Base-by-base conservation (phyloP, 1,140 invertebrate genomes). In the Homalodisca vitripennis region DNA sequence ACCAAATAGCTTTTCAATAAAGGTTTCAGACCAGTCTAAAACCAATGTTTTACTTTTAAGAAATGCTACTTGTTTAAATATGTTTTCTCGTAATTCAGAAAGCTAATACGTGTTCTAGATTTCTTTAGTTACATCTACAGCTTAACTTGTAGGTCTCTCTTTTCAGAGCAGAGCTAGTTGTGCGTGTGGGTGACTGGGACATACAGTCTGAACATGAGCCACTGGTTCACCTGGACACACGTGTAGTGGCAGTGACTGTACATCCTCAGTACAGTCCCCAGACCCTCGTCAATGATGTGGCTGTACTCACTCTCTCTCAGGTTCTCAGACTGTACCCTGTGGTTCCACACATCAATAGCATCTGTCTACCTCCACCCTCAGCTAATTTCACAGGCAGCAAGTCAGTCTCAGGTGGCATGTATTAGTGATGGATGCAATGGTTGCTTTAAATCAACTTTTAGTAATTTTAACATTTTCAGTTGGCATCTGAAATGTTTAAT, bases 331-430 rank as follows among this genome's bases (percentile, higher is more conserved):
- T 84, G 2, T 82, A 32, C 47, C 64, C 81, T 2, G 55, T 12
- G 10, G 55, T 60, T 3, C 85, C 87, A 22, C 89, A 92, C 72
- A 84, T 93, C 6, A 86, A 89, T 66, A 76, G 86, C 0, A 81
- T 88, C n/a, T 94, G 92, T 75, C 77, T 94, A 2, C 88, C 88
- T 0, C 77, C 79, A 1, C 75, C 80, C 55, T 77, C 75, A 27
- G 67, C 67, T 24, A 10, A 65, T 51, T 81, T 85, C 70, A 66
- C 76, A 10, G 78, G 81, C 26, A 32, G n/a, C 14, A 20, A 32
- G 26, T 31, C 6, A 26, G 57, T n/a, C n/a, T n/a, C n/a, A n/a
- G n/a, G n/a, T 51, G 48, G 24, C n/a, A 20, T 51, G 48, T 3
- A 1, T 51, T 51, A 6, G 20, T 51, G 48, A 3, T 6, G 24